Conservation (phyloP, 2,113 vertebrate genomes). For the Pica pica region DNA sequence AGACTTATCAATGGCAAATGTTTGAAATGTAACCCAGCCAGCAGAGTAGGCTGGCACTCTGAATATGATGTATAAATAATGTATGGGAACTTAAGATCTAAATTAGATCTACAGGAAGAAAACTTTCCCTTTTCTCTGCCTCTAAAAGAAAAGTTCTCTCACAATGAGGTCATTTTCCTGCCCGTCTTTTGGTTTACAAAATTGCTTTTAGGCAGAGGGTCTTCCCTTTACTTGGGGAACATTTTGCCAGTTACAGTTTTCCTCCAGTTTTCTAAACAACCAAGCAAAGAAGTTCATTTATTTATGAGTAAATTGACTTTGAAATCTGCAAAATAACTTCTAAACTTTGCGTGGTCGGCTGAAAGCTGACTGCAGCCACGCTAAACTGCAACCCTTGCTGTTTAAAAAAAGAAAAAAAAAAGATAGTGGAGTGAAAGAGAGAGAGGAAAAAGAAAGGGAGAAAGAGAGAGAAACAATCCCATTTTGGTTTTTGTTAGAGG, state of each 20-base stretch:
- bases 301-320: slow-evolving; percentile 17
- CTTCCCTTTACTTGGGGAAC: neutral
- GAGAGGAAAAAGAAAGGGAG: slow-evolving; percentile 47
- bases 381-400: slow-evolving; percentile 11
- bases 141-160: slow-evolving; percentile 35
- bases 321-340: slow-evolving; percentile 4
- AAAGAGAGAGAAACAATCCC: slow-evolving; percentile 79
- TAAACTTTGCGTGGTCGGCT: neutral
- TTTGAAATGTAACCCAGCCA: slow-evolving; percentile 54
- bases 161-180: slow-evolving; percentile 32
- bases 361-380: neutral
- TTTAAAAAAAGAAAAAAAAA: neutral
- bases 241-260: neutral
- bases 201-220: slow-evolving; percentile 21
- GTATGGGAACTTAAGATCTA: slow-evolving; percentile 27
- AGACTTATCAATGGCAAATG: slow-evolving; percentile 56
- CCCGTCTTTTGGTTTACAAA: neutral
- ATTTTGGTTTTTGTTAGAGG: slow-evolving; percentile 78
- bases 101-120: slow-evolving; percentile 48
- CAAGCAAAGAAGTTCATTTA: neutral
- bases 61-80: slow-evolving; percentile 53
- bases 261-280: neutral
- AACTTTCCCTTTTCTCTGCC: slow-evolving; percentile 33
- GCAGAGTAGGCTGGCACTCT: slow-evolving; percentile 13
- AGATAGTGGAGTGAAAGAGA: slow-evolving; percentile 42